These are phyloP conservation scores for Scortum barcoo DNA, from an alignment of 2,113 vertebrate genomes.

Conservation along the genomic window DNA sequence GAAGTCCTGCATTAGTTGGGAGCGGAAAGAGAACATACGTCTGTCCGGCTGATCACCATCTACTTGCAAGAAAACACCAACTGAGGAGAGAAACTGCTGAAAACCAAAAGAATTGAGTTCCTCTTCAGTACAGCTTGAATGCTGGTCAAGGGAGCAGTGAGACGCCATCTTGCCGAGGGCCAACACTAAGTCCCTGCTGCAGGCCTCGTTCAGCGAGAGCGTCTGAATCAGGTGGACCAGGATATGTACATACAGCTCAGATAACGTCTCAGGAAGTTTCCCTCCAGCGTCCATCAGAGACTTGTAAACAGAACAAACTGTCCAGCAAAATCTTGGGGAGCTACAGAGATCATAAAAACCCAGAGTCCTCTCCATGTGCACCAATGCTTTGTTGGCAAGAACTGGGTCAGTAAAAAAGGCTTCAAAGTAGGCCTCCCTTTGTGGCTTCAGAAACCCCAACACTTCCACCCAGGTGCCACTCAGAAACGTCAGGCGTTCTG, in stretches of 20 bases:
- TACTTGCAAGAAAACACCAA: constrained; percentile 55
- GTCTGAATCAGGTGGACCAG: constrained; percentile 64
- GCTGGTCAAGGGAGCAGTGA: constrained; percentile 37
- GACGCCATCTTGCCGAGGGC: constrained; percentile 71
- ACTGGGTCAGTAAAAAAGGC: constrained; percentile 67
- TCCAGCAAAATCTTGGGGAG: constrained; percentile 85
- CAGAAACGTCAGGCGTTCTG: constrained; percentile 26
- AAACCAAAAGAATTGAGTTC: constrained; percentile 65
- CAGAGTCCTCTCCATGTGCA: constrained; percentile 77
- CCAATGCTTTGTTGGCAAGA: constrained; percentile 50
- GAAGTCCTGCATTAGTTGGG: constrained; percentile 80
- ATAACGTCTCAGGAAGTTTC: constrained; percentile 78
- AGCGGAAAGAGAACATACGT: constrained; percentile 73
- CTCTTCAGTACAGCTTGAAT: constrained; percentile 49
- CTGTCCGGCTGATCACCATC: constrained; percentile 33
- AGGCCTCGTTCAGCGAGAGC: constrained; percentile 27
- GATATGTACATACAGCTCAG: constrained; percentile 76
- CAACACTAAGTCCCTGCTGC: constrained; percentile 53
- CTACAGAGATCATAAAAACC: constrained; percentile 77
- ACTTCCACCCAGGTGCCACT: constrained; percentile 58
- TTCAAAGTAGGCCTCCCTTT: constrained; percentile 75
- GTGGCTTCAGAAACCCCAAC: constrained; percentile 79
- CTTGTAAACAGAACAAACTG: constrained; percentile 74
- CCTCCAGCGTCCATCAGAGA: constrained; percentile 55
- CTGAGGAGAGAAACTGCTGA: constrained; percentile 35